Evolutionary conservation across 53 echinoderm and acorn worm genomes (phyloP).

Genomic region (Astropecten irregularis): DNA sequence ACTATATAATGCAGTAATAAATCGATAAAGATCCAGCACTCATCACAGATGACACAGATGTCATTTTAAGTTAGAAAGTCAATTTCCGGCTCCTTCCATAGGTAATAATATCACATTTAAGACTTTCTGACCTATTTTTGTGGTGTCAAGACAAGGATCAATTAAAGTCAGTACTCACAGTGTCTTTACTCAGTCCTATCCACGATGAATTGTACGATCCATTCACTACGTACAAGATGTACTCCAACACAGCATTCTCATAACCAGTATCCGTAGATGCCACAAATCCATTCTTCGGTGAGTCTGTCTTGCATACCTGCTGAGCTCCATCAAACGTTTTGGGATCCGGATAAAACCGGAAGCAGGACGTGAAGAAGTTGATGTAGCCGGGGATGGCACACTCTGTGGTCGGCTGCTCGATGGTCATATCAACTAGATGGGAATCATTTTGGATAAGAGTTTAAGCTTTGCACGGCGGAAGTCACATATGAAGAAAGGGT

Average conservation of each 20-base stretch:
- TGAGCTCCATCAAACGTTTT: conserved; percentile 64
- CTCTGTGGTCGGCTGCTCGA: not conserved
- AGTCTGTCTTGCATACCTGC: conserved; percentile 42
- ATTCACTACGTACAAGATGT: not conserved
- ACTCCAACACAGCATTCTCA: conserved; percentile 26
- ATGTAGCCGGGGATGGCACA: not conserved
- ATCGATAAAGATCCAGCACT: no score
- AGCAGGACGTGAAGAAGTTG: conserved; percentile 36
- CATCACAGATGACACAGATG: no score
- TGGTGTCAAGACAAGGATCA: no score
- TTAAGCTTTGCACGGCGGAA: not conserved
- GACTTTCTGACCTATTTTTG: no score
- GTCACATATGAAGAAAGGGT: no score
- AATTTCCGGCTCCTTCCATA: no score
- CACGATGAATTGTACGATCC: no score
- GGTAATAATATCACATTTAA: no score
- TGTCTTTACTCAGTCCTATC: no score
- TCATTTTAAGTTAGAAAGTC: no score
- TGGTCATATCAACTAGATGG: conserved; percentile 21
- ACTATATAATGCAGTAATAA: no score
- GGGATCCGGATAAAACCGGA: conserved; percentile 36
- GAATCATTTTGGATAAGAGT: not conserved
- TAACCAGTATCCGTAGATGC: not conserved
- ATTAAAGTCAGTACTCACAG: no score
- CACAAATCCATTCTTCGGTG: not conserved